Evolutionary conservation across 1,140 invertebrate genomes (phyloP).

Genomic region (Hycleus cichorii): DNA sequence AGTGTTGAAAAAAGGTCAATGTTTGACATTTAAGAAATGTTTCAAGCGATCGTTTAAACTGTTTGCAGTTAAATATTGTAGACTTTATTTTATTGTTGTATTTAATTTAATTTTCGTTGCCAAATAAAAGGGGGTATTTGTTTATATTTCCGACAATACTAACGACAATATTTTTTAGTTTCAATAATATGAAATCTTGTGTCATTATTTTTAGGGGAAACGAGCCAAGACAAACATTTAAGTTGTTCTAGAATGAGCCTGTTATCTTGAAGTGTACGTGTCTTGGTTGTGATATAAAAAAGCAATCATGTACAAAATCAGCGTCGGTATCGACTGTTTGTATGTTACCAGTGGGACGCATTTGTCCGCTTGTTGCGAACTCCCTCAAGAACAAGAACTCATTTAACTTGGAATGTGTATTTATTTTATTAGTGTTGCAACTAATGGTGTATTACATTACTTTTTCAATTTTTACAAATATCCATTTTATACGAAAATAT

Average conservation of each 20-base stretch:
- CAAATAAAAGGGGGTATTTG: no score
- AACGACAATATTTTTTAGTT: neutral
- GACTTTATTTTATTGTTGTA: neutral
- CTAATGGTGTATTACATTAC: constrained; percentile 38
- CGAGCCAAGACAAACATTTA: constrained; percentile 39
- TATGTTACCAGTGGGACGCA: constrained; percentile 42
- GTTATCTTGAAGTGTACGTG: constrained; percentile 41
- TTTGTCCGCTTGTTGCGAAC: constrained; percentile 36
- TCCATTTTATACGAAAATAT: no score
- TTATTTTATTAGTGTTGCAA: constrained; percentile 41
- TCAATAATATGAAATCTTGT: constrained; percentile 31
- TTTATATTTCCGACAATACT: no score
- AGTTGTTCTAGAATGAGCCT: constrained; percentile 38
- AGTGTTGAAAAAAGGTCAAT: constrained; percentile 22
- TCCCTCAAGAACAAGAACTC: constrained; percentile 40
- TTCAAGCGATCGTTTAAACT: constrained; percentile 20
- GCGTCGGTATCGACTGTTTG: constrained; percentile 41
- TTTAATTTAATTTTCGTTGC: no score
- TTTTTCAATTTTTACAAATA: constrained; percentile 27
- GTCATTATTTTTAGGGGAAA: constrained; percentile 37
- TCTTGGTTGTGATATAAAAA: constrained; percentile 42
- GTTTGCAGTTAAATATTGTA: constrained; percentile 14
- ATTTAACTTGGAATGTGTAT: constrained; percentile 44
- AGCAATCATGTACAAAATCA: constrained; percentile 44
- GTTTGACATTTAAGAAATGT: constrained; percentile 22